Base-by-base conservation (phyloP, 1,140 invertebrate species). In the Drosophila watanabei region DNA sequence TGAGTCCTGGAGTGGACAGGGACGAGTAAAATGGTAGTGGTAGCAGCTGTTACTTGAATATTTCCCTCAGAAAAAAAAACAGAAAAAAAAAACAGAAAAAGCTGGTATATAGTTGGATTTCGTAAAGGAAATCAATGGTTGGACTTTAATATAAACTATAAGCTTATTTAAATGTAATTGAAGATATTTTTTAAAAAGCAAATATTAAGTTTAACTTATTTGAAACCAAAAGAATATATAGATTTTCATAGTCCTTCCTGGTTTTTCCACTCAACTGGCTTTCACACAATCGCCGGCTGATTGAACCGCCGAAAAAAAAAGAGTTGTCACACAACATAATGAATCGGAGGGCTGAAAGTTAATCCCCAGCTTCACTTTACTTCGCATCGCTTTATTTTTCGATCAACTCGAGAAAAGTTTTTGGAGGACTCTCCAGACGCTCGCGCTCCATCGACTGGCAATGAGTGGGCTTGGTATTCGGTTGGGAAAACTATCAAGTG, bases 321-420 rank as follows among this genome's bases (percentile, higher is more conserved):
- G 68, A 71, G 68, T 71, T 71, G 68, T 70, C 68, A 66, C 64
- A 52, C 32, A 68, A 69, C 68, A 69, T 69, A 70, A 70, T 70
- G 68, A 70, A 70, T 68, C 49, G 48, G 37, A 24, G 48, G 62
- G 32, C n/a, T 33, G 68, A 48, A 39, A 68, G 32, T 37, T 48
- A 37, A 28, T 35, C 56, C 39, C 35, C 37, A 18, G 32, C 32
- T 28, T 61, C 28, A 13, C 61, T 32, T 52, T 16, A 10, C 8
- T 11, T 14, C 32, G 16, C 28, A 65, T 33, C 37, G 37, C 63
- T 75, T 77, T 76, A 77, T 77, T 75, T 76, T 75, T 66, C 71
- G 75, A 76, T 77, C 75, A 77, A 76, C 75, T 77, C 57, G 72
- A 77, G 56, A 39, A 77, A 76, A 66, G 48, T 75, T 76, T 76